Evolutionary conservation across 2,888 invertebrate genomes (phyloP), one percentile per base, ranked within the genome.

Genomic region (Andrena minutula): DNA sequence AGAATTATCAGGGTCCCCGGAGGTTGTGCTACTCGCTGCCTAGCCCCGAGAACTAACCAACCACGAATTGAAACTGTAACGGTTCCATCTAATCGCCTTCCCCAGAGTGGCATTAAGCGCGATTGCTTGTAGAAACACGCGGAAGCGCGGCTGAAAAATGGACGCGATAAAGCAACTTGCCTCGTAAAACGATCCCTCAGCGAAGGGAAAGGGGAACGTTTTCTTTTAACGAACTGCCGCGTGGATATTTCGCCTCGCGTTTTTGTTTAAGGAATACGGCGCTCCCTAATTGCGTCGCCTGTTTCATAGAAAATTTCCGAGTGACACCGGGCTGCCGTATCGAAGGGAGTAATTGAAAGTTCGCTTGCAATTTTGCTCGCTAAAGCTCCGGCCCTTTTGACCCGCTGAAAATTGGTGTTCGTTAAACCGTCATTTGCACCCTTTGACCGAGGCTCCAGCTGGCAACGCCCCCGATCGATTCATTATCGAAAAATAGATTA

Each of bases 1-100:
- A 63, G 75, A 86, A 70, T 84, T 84, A 84, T 81, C 82, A 79
- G 79, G 69, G 60, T 86, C 82, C 66, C 74, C 8, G 41, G 83
- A 72, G 77, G 85, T 66, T 12, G 16, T 20, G 26, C 12, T n/a
- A 10, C 8, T 5, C 49, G 26, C 3, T 35, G 47, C 41, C 30
- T 23, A 53, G 53, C 53, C 53, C 32, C 58, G 51, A 47, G 75
- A 69, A n/a, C 32, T 20, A 30, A 16, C 41, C 53, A 35, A 12
- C 56, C 58, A 53, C 73, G 61, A 82, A 79, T 82, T 61, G 81
- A 79, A 82, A 79, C 70, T 64, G 77, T 74, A 60, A 82, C 75
- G 56, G 66, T 51, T 58, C n/a, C 53, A 10, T 76, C 76, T 83
- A 83, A 83, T 83, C 82, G 82, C 60, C 35, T 61, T 70, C 76